Conservation (phyloP, 2,888 invertebrate species). For the Dryomyza anilis region DNA sequence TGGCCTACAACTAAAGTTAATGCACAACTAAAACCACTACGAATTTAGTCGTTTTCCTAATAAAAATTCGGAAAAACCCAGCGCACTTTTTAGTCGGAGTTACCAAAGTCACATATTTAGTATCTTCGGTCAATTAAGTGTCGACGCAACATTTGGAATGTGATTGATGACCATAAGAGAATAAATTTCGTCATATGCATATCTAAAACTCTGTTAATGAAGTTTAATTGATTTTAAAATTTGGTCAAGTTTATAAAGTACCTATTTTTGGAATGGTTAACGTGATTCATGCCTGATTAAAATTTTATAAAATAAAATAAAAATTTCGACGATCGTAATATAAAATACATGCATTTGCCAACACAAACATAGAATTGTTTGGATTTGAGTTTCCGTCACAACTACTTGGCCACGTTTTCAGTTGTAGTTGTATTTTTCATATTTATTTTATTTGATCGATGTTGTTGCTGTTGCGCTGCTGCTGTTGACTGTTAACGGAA, state of each 20-base stretch:
- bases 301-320: too few relatives aligned
- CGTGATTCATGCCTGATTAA: too few relatives aligned
- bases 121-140: neutral
- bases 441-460: too few relatives aligned
- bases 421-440: neutral
- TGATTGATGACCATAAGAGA: conserved; percentile 8
- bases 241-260: conserved; percentile 1
- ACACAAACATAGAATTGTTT: conserved; percentile 1
- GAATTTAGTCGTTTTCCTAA: too few relatives aligned
- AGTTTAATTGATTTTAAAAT: conserved; percentile 23
- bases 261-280: too few relatives aligned
- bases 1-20: too few relatives aligned
- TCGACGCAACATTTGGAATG: conserved; percentile 11
- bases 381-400: conserved; percentile 31
- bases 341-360: conserved; percentile 17
- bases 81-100: neutral
- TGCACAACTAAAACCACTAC: too few relatives aligned
- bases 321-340: neutral
- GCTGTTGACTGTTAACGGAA: conserved; percentile 32
- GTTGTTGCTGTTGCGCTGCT: conserved; percentile 6
- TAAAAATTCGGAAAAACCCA: too few relatives aligned
- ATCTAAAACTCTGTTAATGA: neutral
- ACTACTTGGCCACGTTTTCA: conserved; percentile 7
- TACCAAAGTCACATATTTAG: neutral
- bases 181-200: conserved; percentile 1